Evolutionary conservation across 2,888 invertebrate genomes (phyloP).

Genomic region (Megalurothrips usitatus): DNA sequence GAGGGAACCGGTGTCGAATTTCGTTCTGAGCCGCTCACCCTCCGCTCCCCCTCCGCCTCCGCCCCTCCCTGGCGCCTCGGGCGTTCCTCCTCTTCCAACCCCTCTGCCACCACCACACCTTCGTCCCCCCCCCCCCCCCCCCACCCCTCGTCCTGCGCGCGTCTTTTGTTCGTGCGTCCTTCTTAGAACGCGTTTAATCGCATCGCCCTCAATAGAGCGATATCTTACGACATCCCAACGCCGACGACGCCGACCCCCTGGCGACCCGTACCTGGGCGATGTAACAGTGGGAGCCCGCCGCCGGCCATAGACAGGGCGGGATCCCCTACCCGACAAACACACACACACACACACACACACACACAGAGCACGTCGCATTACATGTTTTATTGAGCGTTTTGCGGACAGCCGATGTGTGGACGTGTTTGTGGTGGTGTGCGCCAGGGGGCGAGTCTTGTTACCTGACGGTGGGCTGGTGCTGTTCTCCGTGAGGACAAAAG

Average conservation of each 20-base stretch:
- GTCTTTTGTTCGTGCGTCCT: background rate
- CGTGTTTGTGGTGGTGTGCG: no score
- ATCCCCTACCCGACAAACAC: background rate
- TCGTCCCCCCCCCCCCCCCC: background rate
- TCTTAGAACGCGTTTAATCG: conserved; percentile 20
- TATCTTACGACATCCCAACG: background rate
- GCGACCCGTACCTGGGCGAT: no score
- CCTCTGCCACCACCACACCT: background rate
- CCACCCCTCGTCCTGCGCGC: background rate
- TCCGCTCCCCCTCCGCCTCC: background rate
- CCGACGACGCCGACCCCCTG: no score
- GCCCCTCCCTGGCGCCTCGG: background rate
- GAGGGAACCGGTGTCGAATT: conserved; percentile 11
- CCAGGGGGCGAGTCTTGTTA: no score
- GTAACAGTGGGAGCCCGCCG: background rate
- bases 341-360: background rate
- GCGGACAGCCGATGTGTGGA: background rate
- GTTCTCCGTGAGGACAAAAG: no score
- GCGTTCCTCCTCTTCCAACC: background rate
- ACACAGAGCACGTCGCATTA: background rate
- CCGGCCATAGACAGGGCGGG: background rate
- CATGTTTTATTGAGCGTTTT: conserved; percentile 13
- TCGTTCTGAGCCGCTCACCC: background rate
- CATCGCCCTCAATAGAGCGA: conserved; percentile 7
- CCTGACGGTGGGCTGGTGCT: no score